Conservation (phyloP, 2,888 invertebrate genomes). For the Pasiphila rectangulata region DNA sequence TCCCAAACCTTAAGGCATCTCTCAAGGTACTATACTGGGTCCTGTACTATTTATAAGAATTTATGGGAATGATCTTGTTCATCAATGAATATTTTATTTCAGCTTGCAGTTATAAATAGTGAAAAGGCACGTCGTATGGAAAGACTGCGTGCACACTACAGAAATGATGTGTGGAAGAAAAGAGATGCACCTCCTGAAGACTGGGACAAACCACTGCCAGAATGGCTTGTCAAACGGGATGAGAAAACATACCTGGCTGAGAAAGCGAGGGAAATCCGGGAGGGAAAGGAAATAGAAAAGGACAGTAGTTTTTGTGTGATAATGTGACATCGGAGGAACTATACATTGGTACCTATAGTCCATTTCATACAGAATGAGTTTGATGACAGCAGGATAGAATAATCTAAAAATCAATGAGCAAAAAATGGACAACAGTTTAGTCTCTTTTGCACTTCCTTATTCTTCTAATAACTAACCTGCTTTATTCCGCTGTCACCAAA, state of each 20-base stretch:
- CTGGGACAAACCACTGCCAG: conserved; percentile 91
- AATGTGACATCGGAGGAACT: conserved; percentile 48
- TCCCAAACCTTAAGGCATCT: background rate
- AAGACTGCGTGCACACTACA: conserved; percentile 84
- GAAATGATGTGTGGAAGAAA: conserved; percentile 90
- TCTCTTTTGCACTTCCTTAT: no score
- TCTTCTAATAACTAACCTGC: no score
- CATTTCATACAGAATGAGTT: no score
- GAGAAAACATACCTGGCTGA: conserved; percentile 83
- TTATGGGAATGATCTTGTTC: no score
- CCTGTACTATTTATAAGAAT: background rate
- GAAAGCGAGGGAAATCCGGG: conserved; percentile 83
- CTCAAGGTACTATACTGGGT: background rate
- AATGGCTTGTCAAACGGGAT: conserved; percentile 85
- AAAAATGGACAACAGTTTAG: no score
- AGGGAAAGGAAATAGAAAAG: conserved; percentile 49
- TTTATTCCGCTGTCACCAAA: no score
- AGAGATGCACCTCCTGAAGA: conserved; percentile 87
- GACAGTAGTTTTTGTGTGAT: conserved; percentile 54
- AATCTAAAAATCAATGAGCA: no score
- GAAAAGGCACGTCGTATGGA: conserved; percentile 84
- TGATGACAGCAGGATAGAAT: no score
- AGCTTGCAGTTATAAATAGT: conserved; percentile 85
- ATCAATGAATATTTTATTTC: conserved; percentile 29
- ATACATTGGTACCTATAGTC: background rate